Conservation (phyloP, 2,888 invertebrate genomes). For the Perithous albicinctus region DNA sequence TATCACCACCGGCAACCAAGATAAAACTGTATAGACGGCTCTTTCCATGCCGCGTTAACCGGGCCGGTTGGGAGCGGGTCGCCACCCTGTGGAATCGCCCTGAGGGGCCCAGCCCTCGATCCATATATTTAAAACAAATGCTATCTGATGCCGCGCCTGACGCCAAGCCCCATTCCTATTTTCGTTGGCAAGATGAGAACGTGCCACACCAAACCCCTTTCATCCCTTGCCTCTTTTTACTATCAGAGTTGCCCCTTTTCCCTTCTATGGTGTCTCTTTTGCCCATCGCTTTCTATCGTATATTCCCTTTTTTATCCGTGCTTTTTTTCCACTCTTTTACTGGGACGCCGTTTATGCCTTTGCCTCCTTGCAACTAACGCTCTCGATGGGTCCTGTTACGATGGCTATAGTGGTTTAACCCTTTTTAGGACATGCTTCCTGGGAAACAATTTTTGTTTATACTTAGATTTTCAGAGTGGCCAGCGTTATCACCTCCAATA, state of each 20-base stretch:
- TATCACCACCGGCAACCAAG: slow-evolving; percentile 50
- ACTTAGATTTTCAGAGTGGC: too few relatives aligned
- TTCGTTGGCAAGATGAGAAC: slow-evolving; percentile 79
- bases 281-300: slow-evolving; percentile 21
- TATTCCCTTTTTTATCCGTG: slow-evolving; percentile 40
- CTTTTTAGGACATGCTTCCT: too few relatives aligned
- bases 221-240: slow-evolving; percentile 64
- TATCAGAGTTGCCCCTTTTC: slow-evolving; percentile 22
- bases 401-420: too few relatives aligned
- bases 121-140: slow-evolving; percentile 85
- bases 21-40: slow-evolving; percentile 61
- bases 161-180: slow-evolving; percentile 72
- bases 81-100: slow-evolving; percentile 65
- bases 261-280: slow-evolving; percentile 12
- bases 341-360: slow-evolving; percentile 8
- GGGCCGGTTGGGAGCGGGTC: slow-evolving; percentile 4
- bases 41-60: slow-evolving; percentile 31
- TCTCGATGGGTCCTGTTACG: too few relatives aligned
- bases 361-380: neutral
- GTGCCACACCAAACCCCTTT: slow-evolving; percentile 73
- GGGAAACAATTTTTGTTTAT: too few relatives aligned
- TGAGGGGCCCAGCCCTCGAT: slow-evolving; percentile 76
- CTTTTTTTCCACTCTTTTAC: slow-evolving; percentile 37
- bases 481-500: too few relatives aligned
- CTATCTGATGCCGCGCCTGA: slow-evolving; percentile 83